phyloP scores from a whole-genome alignment of 2,113 vertebrate genomes.

The Sphaerodactylus townsendi region DNA sequence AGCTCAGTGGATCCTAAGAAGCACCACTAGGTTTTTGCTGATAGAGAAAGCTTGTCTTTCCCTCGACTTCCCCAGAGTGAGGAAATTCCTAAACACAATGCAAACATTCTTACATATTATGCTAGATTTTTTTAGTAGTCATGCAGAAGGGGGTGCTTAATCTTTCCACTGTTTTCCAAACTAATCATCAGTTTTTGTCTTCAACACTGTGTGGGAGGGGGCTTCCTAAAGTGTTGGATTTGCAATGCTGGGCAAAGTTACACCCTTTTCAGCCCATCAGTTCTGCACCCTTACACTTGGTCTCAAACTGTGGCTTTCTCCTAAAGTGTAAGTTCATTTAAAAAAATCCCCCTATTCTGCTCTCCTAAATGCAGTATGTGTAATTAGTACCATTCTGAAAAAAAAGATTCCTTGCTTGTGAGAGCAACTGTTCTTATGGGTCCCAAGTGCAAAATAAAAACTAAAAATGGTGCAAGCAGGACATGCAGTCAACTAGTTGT shows the following conservation, averaged over 20 bases:
- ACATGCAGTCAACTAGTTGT: neutral
- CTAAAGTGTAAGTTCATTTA: too few species aligned
- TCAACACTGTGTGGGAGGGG: neutral
- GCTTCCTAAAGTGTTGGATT: too few species aligned
- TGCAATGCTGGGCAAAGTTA: too few species aligned
- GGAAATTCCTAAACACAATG: constrained; percentile 9
- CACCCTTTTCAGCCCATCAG: too few species aligned
- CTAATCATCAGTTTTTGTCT: neutral
- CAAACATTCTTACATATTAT: neutral
- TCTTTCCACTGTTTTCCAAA: neutral
- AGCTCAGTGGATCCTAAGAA: neutral
- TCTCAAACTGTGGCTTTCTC: too few species aligned
- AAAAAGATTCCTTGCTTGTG: neutral
- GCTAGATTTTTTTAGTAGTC: neutral
- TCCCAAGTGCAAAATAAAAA: neutral
- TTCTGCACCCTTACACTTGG: too few species aligned
- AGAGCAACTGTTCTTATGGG: neutral
- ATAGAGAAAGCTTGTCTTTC: neutral
- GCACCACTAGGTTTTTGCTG: neutral
- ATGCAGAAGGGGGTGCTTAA: neutral
- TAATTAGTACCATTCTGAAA: neutral
- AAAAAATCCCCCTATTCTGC: neutral
- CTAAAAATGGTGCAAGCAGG: neutral
- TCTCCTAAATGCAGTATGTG: neutral
- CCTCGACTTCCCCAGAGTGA: neutral